A percentile compares a stretch with the other conserved stretches of the same genome.
Evolutionary conservation across 2,113 vertebrate genomes (phyloP).

Genomic region (Argyrosomus japonicus): DNA sequence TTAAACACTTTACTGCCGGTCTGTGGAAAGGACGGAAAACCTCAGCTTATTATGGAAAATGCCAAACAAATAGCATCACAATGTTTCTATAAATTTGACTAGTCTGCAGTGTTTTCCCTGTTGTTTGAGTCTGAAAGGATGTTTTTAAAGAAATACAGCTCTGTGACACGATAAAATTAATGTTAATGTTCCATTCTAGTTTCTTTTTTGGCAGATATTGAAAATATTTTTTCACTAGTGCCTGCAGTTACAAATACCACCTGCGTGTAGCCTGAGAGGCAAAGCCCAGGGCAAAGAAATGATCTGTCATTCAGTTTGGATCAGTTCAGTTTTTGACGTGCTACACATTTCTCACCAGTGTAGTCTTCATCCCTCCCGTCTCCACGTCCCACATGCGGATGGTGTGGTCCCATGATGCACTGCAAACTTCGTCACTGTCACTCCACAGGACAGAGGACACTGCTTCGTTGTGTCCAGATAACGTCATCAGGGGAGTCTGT

Average conservation of each 20-base stretch:
- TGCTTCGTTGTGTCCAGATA: slow-evolving; percentile 95
- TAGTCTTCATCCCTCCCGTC: slow-evolving; percentile 89
- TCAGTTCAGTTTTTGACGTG: not conserved
- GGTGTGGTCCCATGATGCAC: slow-evolving; percentile 97
- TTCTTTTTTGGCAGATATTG: too few species aligned
- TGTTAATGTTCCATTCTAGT: too few species aligned
- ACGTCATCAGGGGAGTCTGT: slow-evolving; percentile 93
- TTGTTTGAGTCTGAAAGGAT: too few species aligned
- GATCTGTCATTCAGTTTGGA: not conserved
- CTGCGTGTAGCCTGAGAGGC: not conserved
- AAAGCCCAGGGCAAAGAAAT: not conserved
- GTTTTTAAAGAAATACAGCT: not conserved
- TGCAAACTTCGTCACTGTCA: slow-evolving; percentile 93
- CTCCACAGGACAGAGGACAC: slow-evolving; percentile 95
- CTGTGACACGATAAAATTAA: not conserved
- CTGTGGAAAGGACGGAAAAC: slow-evolving; percentile 75
- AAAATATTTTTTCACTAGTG: too few species aligned
- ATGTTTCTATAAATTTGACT: not conserved
- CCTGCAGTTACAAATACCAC: too few species aligned
- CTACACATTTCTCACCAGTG: slow-evolving; percentile 85
- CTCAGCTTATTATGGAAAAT: not conserved
- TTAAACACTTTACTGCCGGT: slow-evolving; percentile 97
- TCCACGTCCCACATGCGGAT: slow-evolving; percentile 95
- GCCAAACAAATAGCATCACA: not conserved
- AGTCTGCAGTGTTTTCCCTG: not conserved